Percentiles rank a stretch among this genome's conserved stretches.
Conservation (phyloP, 2,113 vertebrate species). For the Oxygymnocypris stewartii region DNA sequence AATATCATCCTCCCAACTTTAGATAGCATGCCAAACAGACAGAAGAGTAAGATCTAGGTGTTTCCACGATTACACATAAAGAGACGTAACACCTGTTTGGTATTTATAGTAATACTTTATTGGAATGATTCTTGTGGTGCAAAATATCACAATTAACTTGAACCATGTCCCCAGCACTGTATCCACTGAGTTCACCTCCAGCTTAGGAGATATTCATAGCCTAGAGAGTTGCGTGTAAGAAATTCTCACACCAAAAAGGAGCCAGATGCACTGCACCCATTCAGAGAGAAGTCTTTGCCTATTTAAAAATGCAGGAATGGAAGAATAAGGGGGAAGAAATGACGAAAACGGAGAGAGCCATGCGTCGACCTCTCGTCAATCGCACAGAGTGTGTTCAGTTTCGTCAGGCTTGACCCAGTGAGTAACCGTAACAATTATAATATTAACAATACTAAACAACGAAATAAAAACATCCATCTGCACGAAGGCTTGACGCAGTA, state of each 20-base stretch:
- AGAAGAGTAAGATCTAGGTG: background rate
- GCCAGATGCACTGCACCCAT: slow-evolving; percentile 41
- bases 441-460: slow-evolving; percentile 25
- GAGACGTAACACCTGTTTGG: background rate
- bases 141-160: slow-evolving; percentile 72
- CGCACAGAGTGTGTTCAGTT: background rate
- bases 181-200: slow-evolving; percentile 40
- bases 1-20: too few species aligned
- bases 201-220: slow-evolving; percentile 34
- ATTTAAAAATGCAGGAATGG: slow-evolving; percentile 27
- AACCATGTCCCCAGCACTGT: slow-evolving; percentile 62
- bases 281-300: slow-evolving; percentile 44
- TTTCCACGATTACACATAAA: background rate
- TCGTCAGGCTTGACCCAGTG: slow-evolving; percentile 6
- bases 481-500: background rate
- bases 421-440: slow-evolving; percentile 17
- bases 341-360: background rate
- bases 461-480: slow-evolving; percentile 12
- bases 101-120: slow-evolving; percentile 79
- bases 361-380: background rate
- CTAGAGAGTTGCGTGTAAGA: slow-evolving; percentile 43
- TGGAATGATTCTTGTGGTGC: slow-evolving; percentile 78
- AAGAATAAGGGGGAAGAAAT: slow-evolving; percentile 32
- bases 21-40: background rate
- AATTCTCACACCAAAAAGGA: slow-evolving; percentile 45